These are phyloP conservation scores for Hylia prasina DNA, from an alignment of 2,113 vertebrate species.

Conservation along the genomic window DNA sequence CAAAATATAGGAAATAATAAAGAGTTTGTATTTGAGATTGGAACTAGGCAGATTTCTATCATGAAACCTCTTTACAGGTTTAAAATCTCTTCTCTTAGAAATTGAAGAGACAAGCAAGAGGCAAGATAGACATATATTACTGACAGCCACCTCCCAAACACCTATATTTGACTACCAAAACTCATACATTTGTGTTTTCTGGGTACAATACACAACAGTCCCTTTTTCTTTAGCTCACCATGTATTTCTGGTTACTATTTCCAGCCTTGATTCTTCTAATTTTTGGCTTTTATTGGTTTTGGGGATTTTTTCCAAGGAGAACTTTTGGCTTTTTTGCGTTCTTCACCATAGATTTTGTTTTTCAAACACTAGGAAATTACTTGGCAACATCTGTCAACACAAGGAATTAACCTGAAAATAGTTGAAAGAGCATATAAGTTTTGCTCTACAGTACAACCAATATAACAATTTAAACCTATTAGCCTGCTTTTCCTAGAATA, in stretches of 20 bases:
- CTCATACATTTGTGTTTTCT: neutral
- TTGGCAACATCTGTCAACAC: neutral
- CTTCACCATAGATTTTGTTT: neutral
- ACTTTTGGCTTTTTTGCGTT: neutral
- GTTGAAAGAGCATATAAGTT: neutral
- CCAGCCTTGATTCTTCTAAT: neutral
- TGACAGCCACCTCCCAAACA: neutral
- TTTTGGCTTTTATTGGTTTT: neutral
- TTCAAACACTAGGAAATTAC: neutral
- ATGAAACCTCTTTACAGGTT: neutral
- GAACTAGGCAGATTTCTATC: neutral
- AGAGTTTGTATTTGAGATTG: neutral
- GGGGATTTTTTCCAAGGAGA: neutral
- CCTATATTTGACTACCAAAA: neutral
- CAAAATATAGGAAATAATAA: neutral
- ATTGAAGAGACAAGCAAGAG: neutral
- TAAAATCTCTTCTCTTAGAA: neutral
- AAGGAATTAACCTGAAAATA: neutral
- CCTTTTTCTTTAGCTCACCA: neutral
- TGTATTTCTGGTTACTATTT: neutral
- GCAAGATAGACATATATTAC: neutral
- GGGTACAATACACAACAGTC: neutral
- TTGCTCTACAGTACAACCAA: neutral
- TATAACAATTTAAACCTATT: neutral
- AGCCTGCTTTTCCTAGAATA: neutral